phyloP scores from a whole-genome alignment of 1,140 invertebrate species.

The Macrotrachela quadricornifera region DNA sequence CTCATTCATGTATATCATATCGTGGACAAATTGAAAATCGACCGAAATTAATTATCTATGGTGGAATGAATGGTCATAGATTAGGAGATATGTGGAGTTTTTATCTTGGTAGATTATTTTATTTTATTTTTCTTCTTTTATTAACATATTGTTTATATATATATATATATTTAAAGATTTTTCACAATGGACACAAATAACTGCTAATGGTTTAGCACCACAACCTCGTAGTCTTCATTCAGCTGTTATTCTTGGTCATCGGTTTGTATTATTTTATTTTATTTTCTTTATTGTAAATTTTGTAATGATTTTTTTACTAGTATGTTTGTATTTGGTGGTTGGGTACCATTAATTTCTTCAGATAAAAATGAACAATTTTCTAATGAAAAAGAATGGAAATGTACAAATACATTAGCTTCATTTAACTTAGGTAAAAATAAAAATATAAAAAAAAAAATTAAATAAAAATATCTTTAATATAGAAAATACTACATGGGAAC shows the following conservation, averaged over 20 bases:
- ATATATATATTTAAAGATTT: constrained; percentile 17
- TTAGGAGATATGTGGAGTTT: constrained; percentile 62
- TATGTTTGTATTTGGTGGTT: constrained; percentile 98
- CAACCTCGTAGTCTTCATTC: constrained; percentile 83
- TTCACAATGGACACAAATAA: constrained; percentile 41
- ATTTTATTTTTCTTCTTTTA: constrained; percentile 35
- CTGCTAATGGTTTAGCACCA: constrained; percentile 34
- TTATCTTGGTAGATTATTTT: constrained; percentile 49
- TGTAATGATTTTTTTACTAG: too few species aligned
- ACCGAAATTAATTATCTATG: constrained; percentile 62
- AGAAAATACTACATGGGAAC: constrained; percentile 82
- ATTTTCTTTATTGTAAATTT: too few species aligned
- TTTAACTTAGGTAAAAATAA: constrained; percentile 64
- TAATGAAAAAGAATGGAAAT: constrained; percentile 97
- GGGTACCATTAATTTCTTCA: constrained; percentile 49
- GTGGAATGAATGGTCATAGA: constrained; percentile 90
- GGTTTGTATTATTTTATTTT: constrained; percentile 15
- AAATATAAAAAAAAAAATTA: too few species aligned
- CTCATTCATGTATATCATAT: constrained; percentile 79
- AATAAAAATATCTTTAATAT: too few species aligned
- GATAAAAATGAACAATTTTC: constrained; percentile 11
- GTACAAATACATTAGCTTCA: constrained; percentile 80
- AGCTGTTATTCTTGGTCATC: constrained; percentile 70
- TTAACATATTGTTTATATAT: too few species aligned
- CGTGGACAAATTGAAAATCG: constrained; percentile 48